phyloP scores from a whole-genome alignment of 1,140 invertebrate species.

The Whitmania pigra region DNA sequence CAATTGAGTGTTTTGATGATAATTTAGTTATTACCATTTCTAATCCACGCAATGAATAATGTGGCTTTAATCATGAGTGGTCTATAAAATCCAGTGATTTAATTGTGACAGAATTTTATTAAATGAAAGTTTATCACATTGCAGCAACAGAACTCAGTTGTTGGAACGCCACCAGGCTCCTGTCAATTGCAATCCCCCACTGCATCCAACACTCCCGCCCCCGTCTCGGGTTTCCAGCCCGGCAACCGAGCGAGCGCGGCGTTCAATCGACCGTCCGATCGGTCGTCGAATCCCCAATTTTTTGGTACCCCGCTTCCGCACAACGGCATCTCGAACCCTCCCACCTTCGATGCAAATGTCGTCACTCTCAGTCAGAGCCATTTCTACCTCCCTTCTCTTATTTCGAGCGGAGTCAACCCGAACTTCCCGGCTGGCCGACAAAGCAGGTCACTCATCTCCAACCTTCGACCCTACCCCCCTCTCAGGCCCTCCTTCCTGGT shows the following conservation, averaged over 20 bases:
- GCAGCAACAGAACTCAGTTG: no score
- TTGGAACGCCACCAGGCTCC: no score
- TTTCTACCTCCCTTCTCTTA: constrained; percentile 34
- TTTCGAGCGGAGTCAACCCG: background rate
- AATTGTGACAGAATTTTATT: no score
- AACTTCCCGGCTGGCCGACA: background rate
- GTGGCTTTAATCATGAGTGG: no score
- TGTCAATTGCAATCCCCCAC: no score
- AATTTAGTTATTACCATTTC: no score
- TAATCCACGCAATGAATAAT: no score
- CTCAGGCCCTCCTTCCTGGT: constrained; percentile 55
- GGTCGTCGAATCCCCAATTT: background rate
- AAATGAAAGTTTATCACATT: no score
- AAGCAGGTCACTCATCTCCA: constrained; percentile 56
- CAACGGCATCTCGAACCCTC: constrained; percentile 22
- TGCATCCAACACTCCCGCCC: background rate
- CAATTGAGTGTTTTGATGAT: no score
- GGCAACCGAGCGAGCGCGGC: background rate
- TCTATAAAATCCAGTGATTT: no score
- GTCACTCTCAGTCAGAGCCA: constrained; percentile 39
- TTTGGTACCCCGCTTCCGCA: background rate
- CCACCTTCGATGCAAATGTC: constrained; percentile 42
- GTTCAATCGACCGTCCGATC: background rate
- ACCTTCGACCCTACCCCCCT: constrained; percentile 63
- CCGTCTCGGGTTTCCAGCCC: background rate